Evolutionary conservation across 2,888 invertebrate genomes (phyloP).

Genomic region (Tanypteryx hageni): DNA sequence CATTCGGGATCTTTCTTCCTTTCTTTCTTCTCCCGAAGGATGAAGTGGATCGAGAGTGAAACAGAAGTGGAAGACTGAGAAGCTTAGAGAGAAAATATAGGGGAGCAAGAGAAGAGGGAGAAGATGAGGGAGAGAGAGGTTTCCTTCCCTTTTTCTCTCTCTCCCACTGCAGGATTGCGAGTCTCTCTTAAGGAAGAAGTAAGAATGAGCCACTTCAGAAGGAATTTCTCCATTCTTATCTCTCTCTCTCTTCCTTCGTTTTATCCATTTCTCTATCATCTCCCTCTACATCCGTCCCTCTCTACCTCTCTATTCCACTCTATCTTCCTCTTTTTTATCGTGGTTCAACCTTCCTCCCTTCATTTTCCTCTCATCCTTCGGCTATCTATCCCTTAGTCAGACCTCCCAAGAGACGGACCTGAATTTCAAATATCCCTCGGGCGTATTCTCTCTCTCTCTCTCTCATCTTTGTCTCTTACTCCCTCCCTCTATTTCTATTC

Average conservation of each 20-base stretch:
- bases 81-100: background rate
- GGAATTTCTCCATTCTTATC: background rate
- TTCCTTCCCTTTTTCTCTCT: background rate
- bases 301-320: background rate
- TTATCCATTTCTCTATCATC: slow-evolving; percentile 5
- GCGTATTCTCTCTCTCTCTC: slow-evolving; percentile 5
- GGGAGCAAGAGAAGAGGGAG: background rate
- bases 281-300: background rate
- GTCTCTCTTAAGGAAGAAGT: slow-evolving; percentile 28
- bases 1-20: background rate
- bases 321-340: slow-evolving; percentile 25
- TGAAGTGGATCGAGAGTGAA: background rate
- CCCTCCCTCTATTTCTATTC: background rate
- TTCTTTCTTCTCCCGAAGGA: background rate
- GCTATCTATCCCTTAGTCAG: slow-evolving; percentile 56
- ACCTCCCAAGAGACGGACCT: slow-evolving; percentile 50
- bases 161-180: background rate
- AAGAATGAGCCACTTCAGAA: slow-evolving; percentile 38
- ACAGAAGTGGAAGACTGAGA: background rate
- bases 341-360: slow-evolving; percentile 28
- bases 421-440: slow-evolving; percentile 48
- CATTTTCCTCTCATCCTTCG: slow-evolving; percentile 23
- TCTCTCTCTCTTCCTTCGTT: background rate
- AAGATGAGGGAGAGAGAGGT: background rate
- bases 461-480: slow-evolving; percentile 1